Conservation (phyloP, 1,140 invertebrate species). For the Drosophila nigrodunni region DNA sequence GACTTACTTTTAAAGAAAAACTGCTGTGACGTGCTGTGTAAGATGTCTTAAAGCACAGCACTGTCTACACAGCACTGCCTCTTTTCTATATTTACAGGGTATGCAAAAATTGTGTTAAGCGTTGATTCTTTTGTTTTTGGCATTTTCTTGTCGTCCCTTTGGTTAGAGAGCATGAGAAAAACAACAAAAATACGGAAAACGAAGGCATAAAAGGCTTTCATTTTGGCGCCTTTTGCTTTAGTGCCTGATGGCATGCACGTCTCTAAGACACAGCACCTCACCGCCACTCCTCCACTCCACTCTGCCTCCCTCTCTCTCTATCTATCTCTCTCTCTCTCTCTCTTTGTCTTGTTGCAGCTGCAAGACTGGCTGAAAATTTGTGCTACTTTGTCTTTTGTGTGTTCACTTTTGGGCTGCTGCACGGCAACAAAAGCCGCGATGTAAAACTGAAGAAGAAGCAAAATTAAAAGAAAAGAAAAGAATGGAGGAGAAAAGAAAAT, state of each 20-base stretch:
- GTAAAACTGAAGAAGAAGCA: constrained; percentile 20
- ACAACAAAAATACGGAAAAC: too few species aligned
- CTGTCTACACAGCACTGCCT: not conserved
- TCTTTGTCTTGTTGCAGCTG: constrained; percentile 4
- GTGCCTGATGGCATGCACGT: constrained; percentile 70
- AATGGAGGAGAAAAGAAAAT: not conserved
- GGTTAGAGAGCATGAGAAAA: too few species aligned
- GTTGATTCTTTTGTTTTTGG: constrained; percentile 80
- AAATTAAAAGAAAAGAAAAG: constrained; percentile 26
- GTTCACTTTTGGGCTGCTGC: constrained; percentile 61
- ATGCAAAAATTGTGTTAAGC: constrained; percentile 76
- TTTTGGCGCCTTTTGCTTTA: constrained; percentile 75
- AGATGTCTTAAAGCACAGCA: too few species aligned
- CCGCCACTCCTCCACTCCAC: not conserved
- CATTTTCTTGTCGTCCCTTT: constrained; percentile 29
- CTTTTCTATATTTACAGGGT: constrained; percentile 6
- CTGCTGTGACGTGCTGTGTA: too few species aligned
- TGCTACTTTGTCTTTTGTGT: constrained; percentile 80
- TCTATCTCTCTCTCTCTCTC: not conserved
- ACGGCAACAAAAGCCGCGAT: constrained; percentile 52
- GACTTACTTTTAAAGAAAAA: too few species aligned
- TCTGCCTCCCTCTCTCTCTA: constrained; percentile 3
- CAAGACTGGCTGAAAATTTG: constrained; percentile 65
- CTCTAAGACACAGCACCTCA: constrained; percentile 52
- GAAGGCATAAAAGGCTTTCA: constrained; percentile 55